These are phyloP conservation scores for Tholera decimalis DNA, from an alignment of 2,888 invertebrate genomes.

Conservation along the genomic window DNA sequence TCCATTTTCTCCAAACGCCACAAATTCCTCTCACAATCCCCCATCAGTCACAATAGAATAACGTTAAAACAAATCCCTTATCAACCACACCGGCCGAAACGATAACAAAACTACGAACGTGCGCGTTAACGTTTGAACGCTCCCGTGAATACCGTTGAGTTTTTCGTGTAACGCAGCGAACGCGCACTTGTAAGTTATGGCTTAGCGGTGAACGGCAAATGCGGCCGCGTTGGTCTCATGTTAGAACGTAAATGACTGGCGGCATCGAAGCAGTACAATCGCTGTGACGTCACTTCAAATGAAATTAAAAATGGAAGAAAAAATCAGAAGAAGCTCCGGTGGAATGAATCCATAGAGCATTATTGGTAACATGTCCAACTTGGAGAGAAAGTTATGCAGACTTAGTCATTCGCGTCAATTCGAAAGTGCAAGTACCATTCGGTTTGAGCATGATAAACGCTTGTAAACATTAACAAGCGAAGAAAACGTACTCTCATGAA, in stretches of 20 bases:
- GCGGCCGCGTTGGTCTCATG: slow-evolving; percentile 82
- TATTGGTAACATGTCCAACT: slow-evolving; percentile 75
- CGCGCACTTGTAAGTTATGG: slow-evolving; percentile 68
- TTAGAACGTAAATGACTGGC: slow-evolving; percentile 83
- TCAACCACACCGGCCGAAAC: slow-evolving; percentile 65
- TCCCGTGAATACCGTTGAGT: slow-evolving; percentile 59
- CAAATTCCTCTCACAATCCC: slow-evolving; percentile 70
- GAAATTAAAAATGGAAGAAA: slow-evolving; percentile 82
- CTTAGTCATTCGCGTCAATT: slow-evolving; percentile 76
- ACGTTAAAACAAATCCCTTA: slow-evolving; percentile 73
- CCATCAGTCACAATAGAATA: slow-evolving; percentile 70
- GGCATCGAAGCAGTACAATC: slow-evolving; percentile 80
- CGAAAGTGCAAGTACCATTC: slow-evolving; percentile 85
- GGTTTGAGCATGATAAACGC: slow-evolving; percentile 55
- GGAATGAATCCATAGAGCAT: slow-evolving; percentile 78
- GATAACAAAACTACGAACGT: slow-evolving; percentile 70
- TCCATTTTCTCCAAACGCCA: slow-evolving; percentile 78
- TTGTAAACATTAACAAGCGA: slow-evolving; percentile 50
- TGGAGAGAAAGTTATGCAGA: slow-evolving; percentile 79
- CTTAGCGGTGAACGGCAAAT: slow-evolving; percentile 66
- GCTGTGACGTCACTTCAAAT: slow-evolving; percentile 82
- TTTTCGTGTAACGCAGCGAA: slow-evolving; percentile 70
- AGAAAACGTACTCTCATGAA: slow-evolving; percentile 33
- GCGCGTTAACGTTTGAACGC: slow-evolving; percentile 70
- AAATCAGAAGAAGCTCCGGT: slow-evolving; percentile 77